phyloP scores from a whole-genome alignment of 2,113 vertebrate species.

The Leptobrachium leishanense region DNA sequence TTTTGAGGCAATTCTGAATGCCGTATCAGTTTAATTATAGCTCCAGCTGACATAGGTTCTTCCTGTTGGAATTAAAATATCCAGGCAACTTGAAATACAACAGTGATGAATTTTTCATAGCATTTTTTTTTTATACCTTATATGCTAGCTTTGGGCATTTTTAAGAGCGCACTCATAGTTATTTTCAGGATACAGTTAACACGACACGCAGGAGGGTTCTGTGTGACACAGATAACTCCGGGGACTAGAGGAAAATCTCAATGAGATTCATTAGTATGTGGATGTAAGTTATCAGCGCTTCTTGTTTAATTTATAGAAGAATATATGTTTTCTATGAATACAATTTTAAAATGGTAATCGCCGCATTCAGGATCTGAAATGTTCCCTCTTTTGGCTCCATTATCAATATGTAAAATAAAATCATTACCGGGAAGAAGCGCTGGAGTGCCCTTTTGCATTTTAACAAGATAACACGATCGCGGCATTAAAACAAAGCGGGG shows the following conservation, averaged over 20 bases:
- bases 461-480: slow-evolving; percentile 62
- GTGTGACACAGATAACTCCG: slow-evolving; percentile 89
- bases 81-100: slow-evolving; percentile 71
- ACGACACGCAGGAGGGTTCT: slow-evolving; percentile 74
- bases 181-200: slow-evolving; percentile 75
- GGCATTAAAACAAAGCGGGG: neutral
- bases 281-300: slow-evolving; percentile 90
- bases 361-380: slow-evolving; percentile 65
- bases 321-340: slow-evolving; percentile 70
- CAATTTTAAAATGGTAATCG: slow-evolving; percentile 74
- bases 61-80: slow-evolving; percentile 80
- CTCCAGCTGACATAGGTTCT: slow-evolving; percentile 73
- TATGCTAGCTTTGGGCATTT: slow-evolving; percentile 69
- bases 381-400: slow-evolving; percentile 70
- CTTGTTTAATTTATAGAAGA: slow-evolving; percentile 85
- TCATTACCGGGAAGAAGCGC: slow-evolving; percentile 66
- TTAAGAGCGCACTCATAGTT: slow-evolving; percentile 72
- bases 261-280: slow-evolving; percentile 91
- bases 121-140: slow-evolving; percentile 63
- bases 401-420: slow-evolving; percentile 74
- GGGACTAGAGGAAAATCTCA: slow-evolving; percentile 76
- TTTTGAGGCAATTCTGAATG: slow-evolving; percentile 67
- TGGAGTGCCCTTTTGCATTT: slow-evolving; percentile 60
- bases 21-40: slow-evolving; percentile 79
- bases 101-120: slow-evolving; percentile 82